phyloP scores from a whole-genome alignment of 2,888 invertebrate species.

The Fabriciana adippe region DNA sequence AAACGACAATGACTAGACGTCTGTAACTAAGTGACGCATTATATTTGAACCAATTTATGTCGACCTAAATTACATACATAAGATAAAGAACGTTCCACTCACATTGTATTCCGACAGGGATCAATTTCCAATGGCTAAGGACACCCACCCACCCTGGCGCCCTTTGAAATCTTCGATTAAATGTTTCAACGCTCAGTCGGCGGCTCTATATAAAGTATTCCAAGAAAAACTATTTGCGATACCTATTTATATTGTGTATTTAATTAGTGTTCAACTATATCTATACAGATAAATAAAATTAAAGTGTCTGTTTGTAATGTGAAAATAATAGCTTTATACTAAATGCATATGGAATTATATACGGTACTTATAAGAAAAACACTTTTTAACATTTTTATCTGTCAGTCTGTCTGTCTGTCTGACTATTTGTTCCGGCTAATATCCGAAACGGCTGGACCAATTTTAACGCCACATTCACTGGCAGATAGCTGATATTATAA shows the following conservation, averaged over 20 bases:
- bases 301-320: no score
- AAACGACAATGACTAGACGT: constrained; percentile 39
- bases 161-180: constrained; percentile 36
- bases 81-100: constrained; percentile 26
- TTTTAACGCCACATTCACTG: no score
- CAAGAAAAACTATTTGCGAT: not conserved
- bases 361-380: no score
- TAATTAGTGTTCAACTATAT: no score
- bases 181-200: constrained; percentile 26
- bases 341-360: no score
- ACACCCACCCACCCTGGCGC: constrained; percentile 51
- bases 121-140: constrained; percentile 43
- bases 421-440: no score
- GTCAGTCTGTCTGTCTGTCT: no score
- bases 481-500: no score
- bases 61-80: constrained; percentile 27
- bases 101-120: constrained; percentile 34
- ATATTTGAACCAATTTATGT: constrained; percentile 25
- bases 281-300: no score
- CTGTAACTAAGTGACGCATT: constrained; percentile 31
- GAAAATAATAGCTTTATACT: no score
- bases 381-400: no score
- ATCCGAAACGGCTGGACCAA: no score
- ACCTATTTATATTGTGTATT: not conserved
- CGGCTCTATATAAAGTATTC: not conserved